Evolutionary conservation across 1,140 invertebrate genomes (phyloP).

Genomic region (Lasioglossum albipes): DNA sequence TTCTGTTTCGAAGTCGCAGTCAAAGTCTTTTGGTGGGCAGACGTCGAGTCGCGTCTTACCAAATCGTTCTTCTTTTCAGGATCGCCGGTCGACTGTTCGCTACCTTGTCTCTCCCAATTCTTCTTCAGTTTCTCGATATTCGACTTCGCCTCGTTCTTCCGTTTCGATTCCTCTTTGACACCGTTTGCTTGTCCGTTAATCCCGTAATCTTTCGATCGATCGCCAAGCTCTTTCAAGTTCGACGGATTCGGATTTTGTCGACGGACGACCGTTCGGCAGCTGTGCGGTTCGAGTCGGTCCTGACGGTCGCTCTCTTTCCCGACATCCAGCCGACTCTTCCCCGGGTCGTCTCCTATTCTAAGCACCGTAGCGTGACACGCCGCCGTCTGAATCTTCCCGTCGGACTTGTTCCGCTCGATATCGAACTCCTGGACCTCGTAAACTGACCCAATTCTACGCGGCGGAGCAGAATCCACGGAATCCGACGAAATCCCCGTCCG

Average conservation of each 20-base stretch:
- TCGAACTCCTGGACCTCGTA: conserved; percentile 35
- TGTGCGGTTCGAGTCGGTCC: background rate
- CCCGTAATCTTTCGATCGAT: background rate
- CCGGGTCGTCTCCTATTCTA: background rate
- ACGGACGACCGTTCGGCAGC: too few species aligned
- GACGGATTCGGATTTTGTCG: background rate
- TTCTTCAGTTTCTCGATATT: conserved; percentile 71
- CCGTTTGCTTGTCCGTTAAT: background rate
- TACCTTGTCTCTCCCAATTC: conserved; percentile 75
- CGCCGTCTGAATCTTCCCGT: background rate
- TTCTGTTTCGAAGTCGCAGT: conserved; percentile 14
- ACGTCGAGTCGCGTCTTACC: background rate
- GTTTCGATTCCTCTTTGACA: conserved; percentile 17
- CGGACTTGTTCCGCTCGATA: background rate
- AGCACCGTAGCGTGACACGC: conserved; percentile 6
- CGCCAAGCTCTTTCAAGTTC: background rate
- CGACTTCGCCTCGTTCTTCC: conserved; percentile 4
- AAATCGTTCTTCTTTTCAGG: conserved; percentile 39
- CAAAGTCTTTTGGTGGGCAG: background rate
- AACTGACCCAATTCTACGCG: conserved; percentile 26
- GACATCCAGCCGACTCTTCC: background rate
- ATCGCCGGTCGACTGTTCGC: conserved; percentile 23
- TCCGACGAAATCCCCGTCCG: conserved; percentile 38
- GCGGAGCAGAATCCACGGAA: conserved; percentile 28
- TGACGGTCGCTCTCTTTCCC: background rate